phyloP scores from a whole-genome alignment of 30 jellyfish, hydroid and myxozoan genomes.

The Hydractinia echinata region DNA sequence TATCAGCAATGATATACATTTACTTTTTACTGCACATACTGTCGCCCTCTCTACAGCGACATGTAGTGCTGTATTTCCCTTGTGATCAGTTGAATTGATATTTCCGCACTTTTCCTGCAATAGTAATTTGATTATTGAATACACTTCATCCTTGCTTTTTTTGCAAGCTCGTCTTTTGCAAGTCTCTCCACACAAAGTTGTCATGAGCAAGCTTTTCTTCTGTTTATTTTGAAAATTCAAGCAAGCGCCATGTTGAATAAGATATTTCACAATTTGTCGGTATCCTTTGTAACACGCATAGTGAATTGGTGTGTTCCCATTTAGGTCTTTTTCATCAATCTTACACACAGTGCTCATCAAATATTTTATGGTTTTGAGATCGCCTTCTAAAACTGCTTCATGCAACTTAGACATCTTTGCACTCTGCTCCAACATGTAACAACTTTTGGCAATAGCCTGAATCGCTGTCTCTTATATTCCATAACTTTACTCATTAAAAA shows the following conservation, averaged over 20 bases:
- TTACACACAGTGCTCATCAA: too few species aligned
- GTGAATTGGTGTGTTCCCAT: not conserved
- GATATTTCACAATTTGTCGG: not conserved
- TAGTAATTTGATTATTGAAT: not conserved
- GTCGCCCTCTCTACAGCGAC: not conserved
- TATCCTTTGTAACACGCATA: not conserved
- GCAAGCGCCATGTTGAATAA: not conserved
- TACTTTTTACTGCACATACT: not conserved
- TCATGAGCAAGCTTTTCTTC: not conserved
- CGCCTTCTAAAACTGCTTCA: too few species aligned
- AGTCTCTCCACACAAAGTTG: not conserved
- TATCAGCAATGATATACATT: not conserved
- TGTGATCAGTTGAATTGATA: not conserved
- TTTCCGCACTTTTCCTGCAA: not conserved
- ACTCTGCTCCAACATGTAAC: too few species aligned
- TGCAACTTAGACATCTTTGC: too few species aligned
- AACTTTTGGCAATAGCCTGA: too few species aligned
- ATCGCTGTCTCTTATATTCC: too few species aligned
- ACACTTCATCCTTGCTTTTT: not conserved
- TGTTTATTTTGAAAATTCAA: not conserved
- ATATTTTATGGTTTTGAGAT: too few species aligned
- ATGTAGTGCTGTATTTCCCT: not conserved
- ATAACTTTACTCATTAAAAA: too few species aligned
- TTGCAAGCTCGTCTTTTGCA: not conserved
- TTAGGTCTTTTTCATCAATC: not conserved